A percentile compares a stretch with the other conserved stretches of the same genome.
phyloP scores from a whole-genome alignment of 2,888 invertebrate genomes.

The Hydriomena furcata region DNA sequence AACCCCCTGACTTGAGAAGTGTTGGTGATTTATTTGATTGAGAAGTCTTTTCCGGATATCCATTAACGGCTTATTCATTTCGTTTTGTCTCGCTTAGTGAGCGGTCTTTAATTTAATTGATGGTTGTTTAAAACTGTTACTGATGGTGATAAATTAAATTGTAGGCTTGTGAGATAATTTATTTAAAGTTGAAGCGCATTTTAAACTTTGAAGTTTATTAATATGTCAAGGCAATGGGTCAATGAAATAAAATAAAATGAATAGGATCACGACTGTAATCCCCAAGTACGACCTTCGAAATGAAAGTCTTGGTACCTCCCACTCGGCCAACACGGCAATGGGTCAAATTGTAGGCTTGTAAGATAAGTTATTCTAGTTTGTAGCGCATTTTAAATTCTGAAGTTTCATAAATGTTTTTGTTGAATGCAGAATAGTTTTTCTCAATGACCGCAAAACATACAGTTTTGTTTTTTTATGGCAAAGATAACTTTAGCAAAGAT shows the following conservation, averaged over 20 bases:
- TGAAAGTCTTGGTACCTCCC: too few relatives aligned
- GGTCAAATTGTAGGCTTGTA: conserved; percentile 12
- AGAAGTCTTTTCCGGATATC: conserved; percentile 64
- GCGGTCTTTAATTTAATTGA: conserved; percentile 35
- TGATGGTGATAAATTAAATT: conserved; percentile 17
- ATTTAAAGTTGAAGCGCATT: not conserved
- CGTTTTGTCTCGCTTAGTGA: conserved; percentile 45
- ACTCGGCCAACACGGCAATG: too few relatives aligned
- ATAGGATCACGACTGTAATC: too few relatives aligned
- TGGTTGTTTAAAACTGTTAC: conserved; percentile 32
- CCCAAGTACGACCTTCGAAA: too few relatives aligned
- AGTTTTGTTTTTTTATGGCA: too few relatives aligned
- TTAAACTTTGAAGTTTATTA: not conserved
- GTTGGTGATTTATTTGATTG: conserved; percentile 74
- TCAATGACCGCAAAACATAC: too few relatives aligned
- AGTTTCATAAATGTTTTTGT: too few relatives aligned
- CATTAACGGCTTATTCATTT: conserved; percentile 59
- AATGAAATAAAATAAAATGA: too few relatives aligned
- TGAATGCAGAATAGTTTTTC: too few relatives aligned
- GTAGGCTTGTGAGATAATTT: conserved; percentile 7
- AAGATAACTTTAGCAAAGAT: too few relatives aligned
- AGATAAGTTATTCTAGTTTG: conserved; percentile 6
- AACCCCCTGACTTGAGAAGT: conserved; percentile 52
- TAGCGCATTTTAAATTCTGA: not conserved
- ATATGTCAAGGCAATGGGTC: too few relatives aligned